Base-by-base conservation (phyloP, 2,797 vertebrate genomes). In the Cyclopterus lumpus region DNA sequence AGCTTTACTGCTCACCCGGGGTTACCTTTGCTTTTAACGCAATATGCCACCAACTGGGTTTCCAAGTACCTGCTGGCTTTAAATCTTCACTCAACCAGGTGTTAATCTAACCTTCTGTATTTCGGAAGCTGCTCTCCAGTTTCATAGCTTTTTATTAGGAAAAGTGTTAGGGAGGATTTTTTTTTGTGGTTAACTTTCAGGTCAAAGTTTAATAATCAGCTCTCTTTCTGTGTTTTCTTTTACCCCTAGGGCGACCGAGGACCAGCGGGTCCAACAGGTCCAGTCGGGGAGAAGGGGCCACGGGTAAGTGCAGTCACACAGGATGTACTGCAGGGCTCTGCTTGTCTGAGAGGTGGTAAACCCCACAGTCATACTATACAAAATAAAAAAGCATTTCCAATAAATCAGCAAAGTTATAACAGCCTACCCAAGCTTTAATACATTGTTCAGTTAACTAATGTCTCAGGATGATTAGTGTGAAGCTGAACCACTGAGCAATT, bases 201-300 rank as follows among this genome's bases (percentile, higher is more conserved):
- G 73, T 88, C 58, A 81, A 40, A 32, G 68, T 87, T 84, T 81
- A 86, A 84, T 77, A 48, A 85, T 63, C 26, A 32, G 10, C 30
- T 83, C n/a, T 67, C n/a, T 86, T 40, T 80, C 16, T 69, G 8
- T 64, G 38, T 40, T 40, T 34, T 34, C 26, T 28, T 28, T 26
- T 28, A n/a, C n/a, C 40, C 2, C 73, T 91, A 99, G 98, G 98
- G 98, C 61, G 97, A 98, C 8, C 93, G 98, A 77, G 98, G 98
- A 81, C 96, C 93, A 86, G 94, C 96, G 38, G 98, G 98, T 72
- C 96, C 97, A 80, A 72, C 96, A 42, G 98, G 98, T 71, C 95
- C 95, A 76, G 91, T 94, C 24, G 98, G 98, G 68, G 97, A 97
- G 90, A 98, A 96, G 75, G 98, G 98, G 20, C 86, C 94, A 44